Percentiles rank a stretch among this genome's conserved stretches.
These are phyloP conservation scores for Epizoanthus scotinus DNA, from an alignment of 92 coral and sea anemone genomes.

Conservation along the genomic window DNA sequence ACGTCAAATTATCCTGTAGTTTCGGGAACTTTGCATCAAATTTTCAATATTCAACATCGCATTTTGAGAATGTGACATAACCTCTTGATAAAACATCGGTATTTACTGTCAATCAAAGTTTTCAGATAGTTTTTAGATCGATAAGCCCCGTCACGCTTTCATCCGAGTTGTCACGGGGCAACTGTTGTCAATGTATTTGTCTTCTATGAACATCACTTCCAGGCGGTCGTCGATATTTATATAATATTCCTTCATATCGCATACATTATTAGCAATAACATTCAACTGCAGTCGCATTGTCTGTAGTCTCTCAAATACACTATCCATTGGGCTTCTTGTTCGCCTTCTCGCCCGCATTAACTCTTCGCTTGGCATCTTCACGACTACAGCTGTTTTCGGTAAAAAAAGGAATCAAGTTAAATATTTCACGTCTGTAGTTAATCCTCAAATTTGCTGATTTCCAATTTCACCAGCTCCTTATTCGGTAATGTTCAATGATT, in stretches of 20 bases:
- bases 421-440: background rate
- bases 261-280: slow-evolving; percentile 23
- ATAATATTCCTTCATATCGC: slow-evolving; percentile 32
- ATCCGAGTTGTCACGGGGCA: slow-evolving; percentile 14
- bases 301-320: slow-evolving; percentile 22
- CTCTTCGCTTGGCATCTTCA: slow-evolving; percentile 23
- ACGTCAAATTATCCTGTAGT: too few species aligned
- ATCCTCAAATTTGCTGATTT: background rate
- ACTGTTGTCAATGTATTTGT: slow-evolving; percentile 6
- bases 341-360: background rate
- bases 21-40: too few species aligned
- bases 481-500: background rate
- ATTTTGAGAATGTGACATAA: too few species aligned
- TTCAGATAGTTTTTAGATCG: too few species aligned
- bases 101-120: too few species aligned
- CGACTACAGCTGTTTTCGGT: background rate
- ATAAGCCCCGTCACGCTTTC: slow-evolving; percentile 18
- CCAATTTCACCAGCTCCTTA: background rate
- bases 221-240: slow-evolving; percentile 9
- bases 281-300: slow-evolving; percentile 2
- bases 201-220: slow-evolving; percentile 6
- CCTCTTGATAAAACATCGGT: too few species aligned
- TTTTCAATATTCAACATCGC: too few species aligned
- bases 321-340: background rate
- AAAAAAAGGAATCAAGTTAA: slow-evolving; percentile 1